A percentile compares a stretch with the other conserved stretches of the same genome.
Evolutionary conservation across 2,888 invertebrate genomes (phyloP).

Genomic region (Agrotis ipsilon): DNA sequence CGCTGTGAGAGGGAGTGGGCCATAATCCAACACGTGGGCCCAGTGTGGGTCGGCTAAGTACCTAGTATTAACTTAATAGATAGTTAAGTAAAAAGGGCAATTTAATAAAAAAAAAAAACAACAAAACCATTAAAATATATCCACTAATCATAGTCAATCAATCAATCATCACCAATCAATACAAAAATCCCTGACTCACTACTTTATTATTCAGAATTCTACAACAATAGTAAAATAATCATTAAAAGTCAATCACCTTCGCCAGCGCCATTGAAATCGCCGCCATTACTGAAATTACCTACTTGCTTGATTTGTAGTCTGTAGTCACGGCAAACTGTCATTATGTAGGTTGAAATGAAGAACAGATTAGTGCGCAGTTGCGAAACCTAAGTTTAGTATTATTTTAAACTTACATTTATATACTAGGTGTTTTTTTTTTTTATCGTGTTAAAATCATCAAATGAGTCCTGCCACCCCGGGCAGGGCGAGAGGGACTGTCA

Average conservation of each 20-base stretch:
- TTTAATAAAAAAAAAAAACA: too few relatives aligned
- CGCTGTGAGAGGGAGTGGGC: too few relatives aligned
- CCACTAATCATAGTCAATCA: background rate
- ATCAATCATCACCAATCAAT: conserved; percentile 7
- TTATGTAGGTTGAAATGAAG: conserved; percentile 13
- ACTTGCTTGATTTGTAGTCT: background rate
- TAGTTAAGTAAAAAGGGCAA: too few relatives aligned
- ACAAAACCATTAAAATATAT: background rate
- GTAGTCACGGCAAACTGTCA: conserved; percentile 37
- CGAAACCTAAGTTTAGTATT: too few relatives aligned
- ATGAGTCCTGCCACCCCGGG: too few relatives aligned
- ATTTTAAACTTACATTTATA: too few relatives aligned
- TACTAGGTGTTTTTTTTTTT: too few relatives aligned
- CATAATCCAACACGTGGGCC: too few relatives aligned
- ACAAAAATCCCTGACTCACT: conserved; percentile 33
- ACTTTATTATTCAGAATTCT: background rate
- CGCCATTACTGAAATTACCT: conserved; percentile 29
- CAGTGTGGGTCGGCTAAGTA: too few relatives aligned
- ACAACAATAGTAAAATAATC: conserved; percentile 4
- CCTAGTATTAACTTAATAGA: too few relatives aligned
- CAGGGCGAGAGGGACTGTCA: too few relatives aligned
- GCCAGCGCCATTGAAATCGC: background rate
- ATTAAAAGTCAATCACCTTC: conserved; percentile 32
- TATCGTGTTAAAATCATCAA: too few relatives aligned
- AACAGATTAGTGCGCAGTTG: background rate